phyloP scores from a whole-genome alignment of 2,113 vertebrate species.

The Cyrtonyx montezumae region DNA sequence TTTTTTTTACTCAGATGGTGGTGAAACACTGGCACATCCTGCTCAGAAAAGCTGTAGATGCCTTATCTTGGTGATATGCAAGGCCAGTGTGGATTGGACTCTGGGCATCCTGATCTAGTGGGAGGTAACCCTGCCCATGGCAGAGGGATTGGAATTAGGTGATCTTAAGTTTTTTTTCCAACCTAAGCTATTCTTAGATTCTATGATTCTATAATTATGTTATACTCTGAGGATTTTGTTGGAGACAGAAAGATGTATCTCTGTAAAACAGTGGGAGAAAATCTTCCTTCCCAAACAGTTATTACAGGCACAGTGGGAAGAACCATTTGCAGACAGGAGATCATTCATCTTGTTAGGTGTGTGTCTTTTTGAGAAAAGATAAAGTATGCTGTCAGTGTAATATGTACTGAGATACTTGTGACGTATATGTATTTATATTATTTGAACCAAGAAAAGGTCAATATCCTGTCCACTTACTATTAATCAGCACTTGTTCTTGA shows the following conservation, averaged over 20 bases:
- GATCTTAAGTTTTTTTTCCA: not conserved
- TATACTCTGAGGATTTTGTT: not conserved
- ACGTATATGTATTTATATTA: not conserved
- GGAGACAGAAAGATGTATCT: not conserved
- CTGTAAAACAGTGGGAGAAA: not conserved
- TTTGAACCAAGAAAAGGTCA: not conserved
- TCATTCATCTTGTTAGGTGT: not conserved
- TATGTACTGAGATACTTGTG: not conserved
- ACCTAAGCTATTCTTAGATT: not conserved
- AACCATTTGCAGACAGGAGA: not conserved
- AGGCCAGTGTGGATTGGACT: too few relatives aligned
- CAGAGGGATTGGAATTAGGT: too few relatives aligned
- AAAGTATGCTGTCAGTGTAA: not conserved
- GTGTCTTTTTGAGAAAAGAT: not conserved
- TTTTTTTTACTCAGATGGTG: too few relatives aligned
- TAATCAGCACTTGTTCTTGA: not conserved
- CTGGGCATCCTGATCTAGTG: too few relatives aligned
- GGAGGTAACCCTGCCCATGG: too few relatives aligned
- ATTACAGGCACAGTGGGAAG: accelerated
- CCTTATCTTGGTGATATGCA: too few relatives aligned
- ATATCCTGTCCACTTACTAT: not conserved
- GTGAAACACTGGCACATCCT: too few relatives aligned
- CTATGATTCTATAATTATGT: too few relatives aligned
- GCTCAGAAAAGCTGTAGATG: too few relatives aligned
- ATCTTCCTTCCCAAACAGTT: not conserved